Evolutionary conservation across 2,888 invertebrate genomes (phyloP).

Genomic region (Syrphus vitripennis): DNA sequence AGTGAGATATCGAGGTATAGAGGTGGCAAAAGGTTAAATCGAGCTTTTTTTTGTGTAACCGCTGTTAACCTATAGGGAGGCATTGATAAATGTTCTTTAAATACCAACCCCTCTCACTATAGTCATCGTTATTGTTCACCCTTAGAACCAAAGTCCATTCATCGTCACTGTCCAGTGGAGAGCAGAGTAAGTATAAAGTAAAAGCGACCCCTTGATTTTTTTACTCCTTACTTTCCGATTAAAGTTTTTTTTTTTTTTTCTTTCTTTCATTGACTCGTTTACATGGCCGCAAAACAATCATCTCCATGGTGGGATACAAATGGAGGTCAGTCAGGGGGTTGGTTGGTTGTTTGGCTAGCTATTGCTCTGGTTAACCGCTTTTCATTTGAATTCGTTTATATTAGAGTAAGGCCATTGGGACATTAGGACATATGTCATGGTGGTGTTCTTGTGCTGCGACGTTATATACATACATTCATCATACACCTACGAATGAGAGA

Average conservation of each 20-base stretch:
- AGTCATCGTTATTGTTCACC: conserved; percentile 48
- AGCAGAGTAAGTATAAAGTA: conserved; percentile 36
- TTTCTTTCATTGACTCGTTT: conserved; percentile 63
- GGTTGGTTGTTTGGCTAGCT: conserved; percentile 55
- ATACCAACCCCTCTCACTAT: conserved; percentile 65
- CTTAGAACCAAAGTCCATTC: conserved; percentile 63
- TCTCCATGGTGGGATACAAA: conserved; percentile 70
- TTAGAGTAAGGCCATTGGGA: conserved; percentile 66
- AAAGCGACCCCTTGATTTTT: conserved; percentile 68
- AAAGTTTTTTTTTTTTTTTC: conserved; percentile 16
- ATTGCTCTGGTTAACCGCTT: conserved; percentile 65
- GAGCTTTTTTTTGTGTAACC: conserved; percentile 68
- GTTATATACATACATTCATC: background rate
- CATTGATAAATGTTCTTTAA: conserved; percentile 72
- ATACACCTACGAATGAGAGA: conserved; percentile 45
- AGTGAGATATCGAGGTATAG: conserved; percentile 43
- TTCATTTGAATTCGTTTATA: conserved; percentile 69
- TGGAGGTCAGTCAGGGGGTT: conserved; percentile 70
- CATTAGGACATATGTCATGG: conserved; percentile 68
- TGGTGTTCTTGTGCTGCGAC: conserved; percentile 16
- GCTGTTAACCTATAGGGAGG: conserved; percentile 71
- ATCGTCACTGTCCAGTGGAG: conserved; percentile 60
- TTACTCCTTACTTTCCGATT: conserved; percentile 59
- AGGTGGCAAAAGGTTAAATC: conserved; percentile 72
- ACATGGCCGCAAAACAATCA: conserved; percentile 71